phyloP scores from a whole-genome alignment of 2,797 vertebrate genomes.

The Coracias cyanogaster region DNA sequence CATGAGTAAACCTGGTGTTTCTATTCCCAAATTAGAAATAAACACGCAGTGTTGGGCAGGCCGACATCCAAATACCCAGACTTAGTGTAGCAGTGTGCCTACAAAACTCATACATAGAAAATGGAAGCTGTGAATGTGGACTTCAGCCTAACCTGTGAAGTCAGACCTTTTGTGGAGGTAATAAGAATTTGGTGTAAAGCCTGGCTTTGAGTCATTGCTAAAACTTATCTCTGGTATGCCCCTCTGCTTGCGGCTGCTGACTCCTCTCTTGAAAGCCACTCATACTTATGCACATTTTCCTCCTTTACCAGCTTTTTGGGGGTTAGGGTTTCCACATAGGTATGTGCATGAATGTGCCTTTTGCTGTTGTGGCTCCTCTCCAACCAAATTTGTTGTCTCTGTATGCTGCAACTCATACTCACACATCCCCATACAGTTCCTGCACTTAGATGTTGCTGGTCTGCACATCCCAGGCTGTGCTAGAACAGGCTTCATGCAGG shows the following conservation, averaged over 20 bases:
- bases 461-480: background rate
- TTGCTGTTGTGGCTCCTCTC: background rate
- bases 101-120: background rate
- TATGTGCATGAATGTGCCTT: background rate
- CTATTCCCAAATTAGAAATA: constrained; percentile 23
- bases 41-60: background rate
- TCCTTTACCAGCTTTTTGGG: background rate
- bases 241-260: background rate
- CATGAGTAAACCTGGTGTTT: background rate
- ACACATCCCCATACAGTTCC: background rate
- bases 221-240: background rate
- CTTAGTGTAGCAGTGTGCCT: background rate
- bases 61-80: constrained; percentile 16
- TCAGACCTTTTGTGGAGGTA: background rate
- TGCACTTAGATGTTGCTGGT: background rate
- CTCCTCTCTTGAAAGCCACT: background rate
- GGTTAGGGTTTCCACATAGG: background rate
- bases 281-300: background rate
- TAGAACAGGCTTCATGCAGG: background rate
- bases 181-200: background rate
- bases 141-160: background rate
- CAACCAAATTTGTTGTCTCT: background rate
- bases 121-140: background rate
- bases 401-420: background rate
- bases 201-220: background rate